Evolutionary conservation across 2,888 invertebrate species (phyloP).

Genomic region (Phalera bucephala): DNA sequence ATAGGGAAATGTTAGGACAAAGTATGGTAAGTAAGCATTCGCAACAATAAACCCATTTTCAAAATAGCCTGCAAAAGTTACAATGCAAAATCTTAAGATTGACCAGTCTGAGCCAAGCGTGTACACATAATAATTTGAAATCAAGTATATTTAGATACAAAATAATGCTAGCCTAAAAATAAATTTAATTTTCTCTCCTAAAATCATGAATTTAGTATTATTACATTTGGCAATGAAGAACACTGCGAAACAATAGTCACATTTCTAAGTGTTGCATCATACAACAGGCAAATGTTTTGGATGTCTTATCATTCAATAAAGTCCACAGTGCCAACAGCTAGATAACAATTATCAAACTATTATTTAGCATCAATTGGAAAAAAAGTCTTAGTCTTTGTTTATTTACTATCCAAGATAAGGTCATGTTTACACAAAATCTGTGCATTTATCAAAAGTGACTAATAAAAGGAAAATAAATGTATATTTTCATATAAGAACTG

Average conservation of each 20-base stretch:
- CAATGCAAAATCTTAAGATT: no score
- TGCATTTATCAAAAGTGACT: slow-evolving; percentile 2
- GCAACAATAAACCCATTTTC: no score
- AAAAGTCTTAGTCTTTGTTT: slow-evolving; percentile 26
- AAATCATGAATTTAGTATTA: no score
- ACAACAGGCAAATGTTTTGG: slow-evolving; percentile 32
- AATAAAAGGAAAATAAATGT: not conserved
- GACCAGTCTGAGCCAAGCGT: no score
- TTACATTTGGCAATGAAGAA: slow-evolving; percentile 1
- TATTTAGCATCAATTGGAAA: slow-evolving; percentile 26
- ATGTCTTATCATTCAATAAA: slow-evolving; percentile 33
- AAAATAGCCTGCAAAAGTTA: no score
- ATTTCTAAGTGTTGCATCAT: slow-evolving; percentile 48
- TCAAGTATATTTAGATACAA: no score
- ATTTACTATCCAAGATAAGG: slow-evolving; percentile 33
- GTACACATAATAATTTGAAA: no score
- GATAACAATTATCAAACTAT: slow-evolving; percentile 30
- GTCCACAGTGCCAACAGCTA: slow-evolving; percentile 17
- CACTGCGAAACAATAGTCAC: slow-evolving; percentile 11
- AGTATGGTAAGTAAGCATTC: no score
- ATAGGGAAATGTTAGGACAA: no score
- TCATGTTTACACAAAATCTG: slow-evolving; percentile 1
- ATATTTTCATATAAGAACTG: no score
- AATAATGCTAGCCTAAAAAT: no score
- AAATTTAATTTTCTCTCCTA: no score